Base-by-base conservation (phyloP, 2,113 vertebrate species). In the Gymnocephalus cernua region DNA sequence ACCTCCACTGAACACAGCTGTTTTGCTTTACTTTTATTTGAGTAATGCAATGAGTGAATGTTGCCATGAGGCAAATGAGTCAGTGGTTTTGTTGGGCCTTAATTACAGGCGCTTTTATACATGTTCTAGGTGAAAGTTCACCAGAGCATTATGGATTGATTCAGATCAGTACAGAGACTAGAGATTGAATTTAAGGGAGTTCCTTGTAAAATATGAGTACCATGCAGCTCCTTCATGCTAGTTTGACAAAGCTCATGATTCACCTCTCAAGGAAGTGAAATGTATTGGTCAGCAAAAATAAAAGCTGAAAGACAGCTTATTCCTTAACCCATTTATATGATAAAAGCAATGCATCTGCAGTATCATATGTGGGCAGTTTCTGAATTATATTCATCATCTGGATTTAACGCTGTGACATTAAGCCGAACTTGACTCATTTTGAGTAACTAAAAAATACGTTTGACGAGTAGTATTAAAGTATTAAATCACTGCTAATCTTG, bases 31-130 rank as follows among this genome's bases (percentile, higher is more conserved):
- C 59, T 57, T 67, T 21, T 2, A 18, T 79, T 66, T 47, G 9
- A 15, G 21, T 41, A 14, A 29, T 3, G 4, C 27, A 14, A 57
- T 54, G 47, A 63, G 62, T 63, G 1, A 70, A n/a, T 5, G 59
- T 72, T 15, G 23, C 23, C 35, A 12, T 35, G 53, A n/a, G 27
- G 4, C 53, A 57, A 14, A 50, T 70, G 29, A 73, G 11, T 85
- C 59, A 72, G 3, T n/a, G 41, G 14, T 70, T 15, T 25, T 41
- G 35, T 38, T 38, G 35, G 35, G 35, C 35, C 35, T 45, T 44
- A 1, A 47, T 14, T 44, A 25, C 6, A 19, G 3, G 16, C 4
- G 3, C 35, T 48, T 58, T n/a, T 56, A 25, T 77, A 6, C 9
- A 3, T 44, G 10, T 12, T 54, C n/a, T 11, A 13, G 58, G 25